Evolutionary conservation across 92 coral and sea anemone genomes (phyloP).

Genomic region (Siderastrea siderea): DNA sequence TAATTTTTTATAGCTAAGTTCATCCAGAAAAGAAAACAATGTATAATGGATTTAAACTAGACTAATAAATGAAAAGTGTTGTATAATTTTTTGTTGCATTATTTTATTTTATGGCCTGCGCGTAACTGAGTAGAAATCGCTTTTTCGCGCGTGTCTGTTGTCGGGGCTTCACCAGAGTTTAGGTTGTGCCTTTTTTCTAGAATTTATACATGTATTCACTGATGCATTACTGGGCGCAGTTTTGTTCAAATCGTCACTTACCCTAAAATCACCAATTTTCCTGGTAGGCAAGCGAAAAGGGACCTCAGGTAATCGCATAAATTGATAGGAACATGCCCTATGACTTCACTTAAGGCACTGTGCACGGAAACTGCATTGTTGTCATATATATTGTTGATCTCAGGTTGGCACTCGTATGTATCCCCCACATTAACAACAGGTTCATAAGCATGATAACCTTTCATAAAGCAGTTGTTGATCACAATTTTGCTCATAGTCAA

Average conservation of each 20-base stretch:
- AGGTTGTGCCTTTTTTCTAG: background rate
- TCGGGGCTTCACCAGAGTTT: background rate
- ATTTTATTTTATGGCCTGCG: background rate
- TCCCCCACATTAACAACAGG: slow-evolving; percentile 20
- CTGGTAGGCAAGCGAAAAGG: slow-evolving; percentile 39
- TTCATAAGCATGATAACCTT: slow-evolving; percentile 29
- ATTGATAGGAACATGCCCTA: slow-evolving; percentile 40
- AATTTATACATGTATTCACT: background rate
- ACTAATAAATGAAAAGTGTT: background rate
- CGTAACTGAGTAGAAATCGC: too few relatives aligned
- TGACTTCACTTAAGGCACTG: slow-evolving; percentile 31
- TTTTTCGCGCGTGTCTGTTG: too few relatives aligned
- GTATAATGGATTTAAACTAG: background rate
- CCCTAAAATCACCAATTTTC: slow-evolving; percentile 12
- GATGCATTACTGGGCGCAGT: background rate
- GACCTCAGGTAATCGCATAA: slow-evolving; percentile 20
- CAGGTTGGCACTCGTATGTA: slow-evolving; percentile 41
- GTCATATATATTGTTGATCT: slow-evolving; percentile 13
- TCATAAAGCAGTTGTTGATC: slow-evolving; percentile 48
- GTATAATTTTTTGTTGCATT: background rate
- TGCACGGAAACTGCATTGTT: slow-evolving; percentile 31
- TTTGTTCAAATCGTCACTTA: background rate
- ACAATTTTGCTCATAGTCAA: slow-evolving; percentile 38
- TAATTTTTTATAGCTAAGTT: background rate
- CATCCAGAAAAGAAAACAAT: background rate